Conservation (phyloP, 2,113 vertebrate species). For the Antennarius striatus region DNA sequence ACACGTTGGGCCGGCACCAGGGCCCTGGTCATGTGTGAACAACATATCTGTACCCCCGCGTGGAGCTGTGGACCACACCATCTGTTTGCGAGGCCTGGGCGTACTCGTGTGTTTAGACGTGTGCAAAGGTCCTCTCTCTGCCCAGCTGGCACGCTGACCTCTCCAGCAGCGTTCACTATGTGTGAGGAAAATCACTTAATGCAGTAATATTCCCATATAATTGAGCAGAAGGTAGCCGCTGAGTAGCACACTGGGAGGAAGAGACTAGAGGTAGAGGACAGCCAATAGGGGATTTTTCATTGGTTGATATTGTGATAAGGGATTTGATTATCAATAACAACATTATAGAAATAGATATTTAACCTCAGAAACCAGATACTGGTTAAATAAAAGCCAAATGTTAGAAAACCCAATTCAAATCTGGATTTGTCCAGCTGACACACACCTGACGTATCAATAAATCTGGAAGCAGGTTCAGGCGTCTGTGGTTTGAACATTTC, state of each 20-base stretch:
- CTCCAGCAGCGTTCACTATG: slow-evolving; percentile 20
- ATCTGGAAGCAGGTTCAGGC: no score
- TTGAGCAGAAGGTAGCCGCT: neutral
- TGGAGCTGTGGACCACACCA: slow-evolving; percentile 8
- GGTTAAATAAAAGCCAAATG: no score
- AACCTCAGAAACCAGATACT: no score
- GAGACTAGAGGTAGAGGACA: neutral
- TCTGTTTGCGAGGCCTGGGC: slow-evolving; percentile 36
- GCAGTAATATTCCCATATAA: slow-evolving; percentile 3
- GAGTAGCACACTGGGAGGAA: neutral
- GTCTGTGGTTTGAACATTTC: no score
- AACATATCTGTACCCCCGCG: slow-evolving; percentile 14
- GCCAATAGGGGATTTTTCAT: no score
- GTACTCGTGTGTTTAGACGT: slow-evolving; percentile 41
- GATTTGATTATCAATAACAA: no score
- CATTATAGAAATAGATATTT: no score
- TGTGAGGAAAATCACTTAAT: slow-evolving; percentile 16
- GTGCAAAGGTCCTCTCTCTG: slow-evolving; percentile 59
- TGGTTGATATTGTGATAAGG: no score
- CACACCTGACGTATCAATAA: no score
- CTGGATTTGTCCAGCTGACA: no score
- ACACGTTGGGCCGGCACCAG: slow-evolving; percentile 7
- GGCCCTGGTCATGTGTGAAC: slow-evolving; percentile 34
- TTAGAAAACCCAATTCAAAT: no score
- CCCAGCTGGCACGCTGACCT: slow-evolving; percentile 51